Evolutionary conservation across 2,113 vertebrate genomes (phyloP).

Genomic region (Chloropsis cyanopogon): DNA sequence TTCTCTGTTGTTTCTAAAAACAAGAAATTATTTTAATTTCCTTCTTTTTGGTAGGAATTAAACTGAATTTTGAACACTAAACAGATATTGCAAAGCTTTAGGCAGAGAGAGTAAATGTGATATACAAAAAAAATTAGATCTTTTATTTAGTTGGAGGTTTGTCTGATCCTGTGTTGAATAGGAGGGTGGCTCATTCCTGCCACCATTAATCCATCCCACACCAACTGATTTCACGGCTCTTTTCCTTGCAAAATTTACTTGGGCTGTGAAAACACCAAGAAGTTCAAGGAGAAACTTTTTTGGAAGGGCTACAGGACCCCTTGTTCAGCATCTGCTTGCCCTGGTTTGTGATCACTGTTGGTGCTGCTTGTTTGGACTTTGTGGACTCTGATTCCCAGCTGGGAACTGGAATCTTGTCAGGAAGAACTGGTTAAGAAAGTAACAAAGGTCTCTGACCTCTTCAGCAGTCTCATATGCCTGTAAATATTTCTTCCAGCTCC

Average conservation of each 20-base stretch:
- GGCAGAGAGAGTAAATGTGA: background rate
- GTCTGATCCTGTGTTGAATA: background rate
- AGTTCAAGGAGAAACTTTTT: background rate
- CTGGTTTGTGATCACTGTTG: background rate
- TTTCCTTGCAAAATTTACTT: background rate
- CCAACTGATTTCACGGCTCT: background rate
- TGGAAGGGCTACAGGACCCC: background rate
- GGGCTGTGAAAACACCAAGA: background rate
- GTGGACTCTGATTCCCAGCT: background rate
- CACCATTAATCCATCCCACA: background rate
- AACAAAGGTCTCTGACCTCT: conserved; percentile 26
- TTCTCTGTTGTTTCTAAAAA: background rate
- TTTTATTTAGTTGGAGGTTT: background rate
- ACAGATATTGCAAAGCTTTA: background rate
- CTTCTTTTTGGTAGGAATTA: background rate
- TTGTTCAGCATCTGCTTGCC: background rate
- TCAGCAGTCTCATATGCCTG: background rate
- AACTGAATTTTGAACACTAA: background rate
- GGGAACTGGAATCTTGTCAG: background rate
- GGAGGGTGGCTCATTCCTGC: background rate
- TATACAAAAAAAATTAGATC: background rate
- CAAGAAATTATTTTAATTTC: background rate
- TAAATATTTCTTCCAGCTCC: background rate
- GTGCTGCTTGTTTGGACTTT: background rate
- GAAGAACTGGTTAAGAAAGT: background rate